A percentile compares a stretch with the other conserved stretches of the same genome.
Conservation (phyloP, 2,797 vertebrate genomes). For the Chelmon rostratus region DNA sequence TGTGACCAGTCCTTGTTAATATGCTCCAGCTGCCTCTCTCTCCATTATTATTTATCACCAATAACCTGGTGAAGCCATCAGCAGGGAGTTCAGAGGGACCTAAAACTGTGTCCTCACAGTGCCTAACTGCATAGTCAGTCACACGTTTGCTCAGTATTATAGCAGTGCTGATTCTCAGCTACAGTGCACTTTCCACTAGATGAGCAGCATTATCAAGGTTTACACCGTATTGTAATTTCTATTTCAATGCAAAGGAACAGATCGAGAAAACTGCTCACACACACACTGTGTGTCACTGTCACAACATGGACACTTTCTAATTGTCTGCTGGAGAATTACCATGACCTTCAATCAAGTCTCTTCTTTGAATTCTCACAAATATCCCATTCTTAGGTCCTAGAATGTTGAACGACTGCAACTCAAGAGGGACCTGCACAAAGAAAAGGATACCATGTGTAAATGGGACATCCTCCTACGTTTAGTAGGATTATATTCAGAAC, state of each 20-base stretch:
- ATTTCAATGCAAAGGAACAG: not conserved
- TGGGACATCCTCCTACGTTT: not conserved
- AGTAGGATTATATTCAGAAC: not conserved
- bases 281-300: not conserved
- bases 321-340: not conserved
- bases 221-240: not conserved
- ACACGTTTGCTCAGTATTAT: not conserved
- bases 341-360: slow-evolving; percentile 34
- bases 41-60: not conserved
- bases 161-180: not conserved
- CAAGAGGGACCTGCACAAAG: slow-evolving; percentile 89
- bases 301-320: not conserved
- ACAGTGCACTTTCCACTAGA: not conserved
- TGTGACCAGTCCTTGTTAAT: not conserved
- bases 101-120: not conserved
- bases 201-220: not conserved
- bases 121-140: not conserved
- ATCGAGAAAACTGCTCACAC: not conserved
- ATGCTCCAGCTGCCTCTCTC: not conserved
- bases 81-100: not conserved
- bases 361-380: slow-evolving; percentile 84
- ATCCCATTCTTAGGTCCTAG: slow-evolving; percentile 92
- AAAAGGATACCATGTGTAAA: not conserved
- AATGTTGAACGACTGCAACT: slow-evolving; percentile 89
- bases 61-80: not conserved